Base-by-base conservation (phyloP, 2,797 vertebrate genomes). In the Limosa lapponica region DNA sequence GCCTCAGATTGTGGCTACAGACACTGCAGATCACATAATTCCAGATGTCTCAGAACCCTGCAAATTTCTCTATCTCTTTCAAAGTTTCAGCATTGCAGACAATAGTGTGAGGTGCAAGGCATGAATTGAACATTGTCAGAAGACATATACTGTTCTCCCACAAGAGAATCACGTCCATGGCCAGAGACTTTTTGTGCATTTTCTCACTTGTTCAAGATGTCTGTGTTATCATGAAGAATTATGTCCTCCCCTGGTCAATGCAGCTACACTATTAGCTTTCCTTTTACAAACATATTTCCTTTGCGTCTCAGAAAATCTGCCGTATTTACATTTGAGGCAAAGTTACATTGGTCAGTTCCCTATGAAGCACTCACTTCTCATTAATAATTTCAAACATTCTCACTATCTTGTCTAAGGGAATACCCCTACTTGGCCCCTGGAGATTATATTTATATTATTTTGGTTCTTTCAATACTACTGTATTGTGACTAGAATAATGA, bases 331-430 rank as follows among this genome's bases (percentile, higher is more conserved):
- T 90, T 27, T 66, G 61, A 92, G 80, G 51, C 46, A 69, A 89
- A 85, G 27, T 85, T 91, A 91, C 22, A 48, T 7, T 66, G 58
- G 92, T 61, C 49, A 89, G 34, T 30, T 80, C 37, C 46, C 37
- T 54, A 28, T 8, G 37, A 92, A 71, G 30, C n/a, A 52, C 24
- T 84, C 34, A 32, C n/a, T 86, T 92, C 52, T 69, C 55, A 34
- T 54, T 49, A 92, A 49, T 48, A 67, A 58, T 93, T 88, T 91
- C 61, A 86, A 88, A 81, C 15, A 72, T 57, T 90, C 46, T 73
- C n/a, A 54, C n/a, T 59, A 34, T 61, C 17, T 87, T 6, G 1
- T 78, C 61, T 80, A 58, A 66, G 43, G 37, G 7, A 80, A 67
- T 51, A 90, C 20, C 7, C 8, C 43, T 43, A 43, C 43, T 43